A percentile compares a stretch with the other conserved stretches of the same genome.
These are phyloP conservation scores for Silvanus unidentatus DNA, from an alignment of 2,888 invertebrate genomes.

Conservation along the genomic window DNA sequence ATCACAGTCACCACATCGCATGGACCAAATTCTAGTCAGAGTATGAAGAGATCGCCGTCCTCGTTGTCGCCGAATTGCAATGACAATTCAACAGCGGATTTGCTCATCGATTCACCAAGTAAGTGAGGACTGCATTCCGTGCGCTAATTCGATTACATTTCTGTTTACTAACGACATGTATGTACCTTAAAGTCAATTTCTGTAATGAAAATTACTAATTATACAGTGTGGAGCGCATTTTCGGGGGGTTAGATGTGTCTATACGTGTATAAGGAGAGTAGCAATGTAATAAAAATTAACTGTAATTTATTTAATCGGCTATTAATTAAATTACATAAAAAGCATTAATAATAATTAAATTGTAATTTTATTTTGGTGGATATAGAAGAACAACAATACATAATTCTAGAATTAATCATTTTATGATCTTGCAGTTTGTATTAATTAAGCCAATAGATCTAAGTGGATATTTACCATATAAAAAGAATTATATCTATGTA, in stretches of 20 bases:
- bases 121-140: conserved; percentile 46
- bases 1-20: conserved; percentile 75
- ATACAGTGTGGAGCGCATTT: conserved; percentile 21
- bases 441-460: conserved; percentile 37
- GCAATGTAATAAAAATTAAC: conserved; percentile 19
- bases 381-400: conserved; percentile 23
- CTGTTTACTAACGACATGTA: conserved; percentile 1
- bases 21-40: conserved; percentile 49
- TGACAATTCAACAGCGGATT: conserved; percentile 60
- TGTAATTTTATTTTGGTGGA: conserved; percentile 29
- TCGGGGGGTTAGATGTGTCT: no score
- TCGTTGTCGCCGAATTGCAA: conserved; percentile 59
- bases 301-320: conserved; percentile 39
- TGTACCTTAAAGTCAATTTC: conserved; percentile 7
- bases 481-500: conserved; percentile 18
- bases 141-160: not conserved
- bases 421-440: conserved; percentile 29
- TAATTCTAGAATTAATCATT: conserved; percentile 31
- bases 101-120: conserved; percentile 81
- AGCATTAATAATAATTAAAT: conserved; percentile 35
- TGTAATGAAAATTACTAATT: conserved; percentile 15
- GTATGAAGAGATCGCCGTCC: conserved; percentile 60
- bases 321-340: conserved; percentile 42
- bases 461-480: conserved; percentile 30
- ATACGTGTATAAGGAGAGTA: no score